These are phyloP conservation scores for Saccostrea glomerata DNA, from an alignment of 1,140 invertebrate species.

Conservation along the genomic window DNA sequence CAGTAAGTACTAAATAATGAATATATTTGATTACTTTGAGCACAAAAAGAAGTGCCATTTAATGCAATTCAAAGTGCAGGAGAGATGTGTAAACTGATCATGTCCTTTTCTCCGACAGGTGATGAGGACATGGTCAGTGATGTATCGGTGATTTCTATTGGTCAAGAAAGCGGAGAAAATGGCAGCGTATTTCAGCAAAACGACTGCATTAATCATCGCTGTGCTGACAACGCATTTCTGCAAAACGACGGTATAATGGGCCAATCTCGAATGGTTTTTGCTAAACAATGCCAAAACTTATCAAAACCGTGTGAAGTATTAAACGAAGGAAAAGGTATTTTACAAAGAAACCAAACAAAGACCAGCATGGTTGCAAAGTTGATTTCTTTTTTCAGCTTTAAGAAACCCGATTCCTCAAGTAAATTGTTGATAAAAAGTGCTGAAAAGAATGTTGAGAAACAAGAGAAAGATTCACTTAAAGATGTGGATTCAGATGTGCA, in stretches of 20 bases:
- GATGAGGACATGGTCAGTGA: neutral
- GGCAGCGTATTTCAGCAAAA: neutral
- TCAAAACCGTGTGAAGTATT: neutral
- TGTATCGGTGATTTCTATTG: neutral
- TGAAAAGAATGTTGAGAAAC: neutral
- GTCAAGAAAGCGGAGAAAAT: constrained; percentile 11
- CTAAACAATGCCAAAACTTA: constrained; percentile 10
- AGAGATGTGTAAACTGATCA: neutral
- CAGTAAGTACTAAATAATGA: constrained; percentile 16
- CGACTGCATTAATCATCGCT: neutral
- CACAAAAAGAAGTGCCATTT: neutral
- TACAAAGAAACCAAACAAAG: constrained; percentile 15
- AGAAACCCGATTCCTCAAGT: constrained; percentile 16
- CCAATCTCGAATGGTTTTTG: constrained; percentile 9
- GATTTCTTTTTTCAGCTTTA: constrained; percentile 19
- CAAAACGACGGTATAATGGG: neutral
- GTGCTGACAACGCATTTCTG: constrained; percentile 10
- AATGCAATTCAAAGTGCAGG: neutral
- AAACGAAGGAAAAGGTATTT: neutral
- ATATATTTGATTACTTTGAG: neutral
- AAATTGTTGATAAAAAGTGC: constrained; percentile 2
- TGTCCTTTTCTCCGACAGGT: constrained; percentile 22
- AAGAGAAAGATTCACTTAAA: neutral
- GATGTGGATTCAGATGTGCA: neutral
- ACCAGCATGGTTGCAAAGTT: neutral